These are phyloP conservation scores for Origma solitaria DNA, from an alignment of 2,113 vertebrate species.

Conservation along the genomic window DNA sequence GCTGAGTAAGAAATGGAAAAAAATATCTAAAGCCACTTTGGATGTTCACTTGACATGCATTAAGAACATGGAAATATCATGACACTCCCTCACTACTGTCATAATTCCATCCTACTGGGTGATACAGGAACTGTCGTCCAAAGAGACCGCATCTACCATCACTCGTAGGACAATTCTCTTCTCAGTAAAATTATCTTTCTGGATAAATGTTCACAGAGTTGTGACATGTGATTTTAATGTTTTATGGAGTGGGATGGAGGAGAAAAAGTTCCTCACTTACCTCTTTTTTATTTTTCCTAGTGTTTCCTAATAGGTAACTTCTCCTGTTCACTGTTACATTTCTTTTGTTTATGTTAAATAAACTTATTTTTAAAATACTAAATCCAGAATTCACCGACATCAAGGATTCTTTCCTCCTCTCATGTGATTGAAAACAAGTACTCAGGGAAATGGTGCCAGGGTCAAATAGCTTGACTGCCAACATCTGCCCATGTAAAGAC, in stretches of 20 bases:
- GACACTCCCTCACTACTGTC: not conserved
- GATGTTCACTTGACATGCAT: not conserved
- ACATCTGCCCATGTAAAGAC: slow-evolving; percentile 33
- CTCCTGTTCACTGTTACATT: not conserved
- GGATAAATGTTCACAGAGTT: not conserved
- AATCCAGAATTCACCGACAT: not conserved
- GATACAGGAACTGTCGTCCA: not conserved
- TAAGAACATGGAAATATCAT: not conserved
- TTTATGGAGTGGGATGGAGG: not conserved
- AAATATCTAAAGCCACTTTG: not conserved
- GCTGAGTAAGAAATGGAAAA: not conserved
- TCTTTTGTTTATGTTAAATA: not conserved
- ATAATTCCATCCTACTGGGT: not conserved
- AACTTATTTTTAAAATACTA: not conserved
- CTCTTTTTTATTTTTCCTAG: not conserved
- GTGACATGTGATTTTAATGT: not conserved
- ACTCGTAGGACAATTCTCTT: not conserved
- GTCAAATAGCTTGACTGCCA: slow-evolving; percentile 5
- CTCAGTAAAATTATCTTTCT: not conserved
- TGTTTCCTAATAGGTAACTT: not conserved
- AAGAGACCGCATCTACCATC: not conserved
- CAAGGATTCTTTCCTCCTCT: not conserved
- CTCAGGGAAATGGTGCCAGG: not conserved
- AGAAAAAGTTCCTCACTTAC: not conserved
- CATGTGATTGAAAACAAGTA: not conserved